These are phyloP conservation scores for Pangasius djambal DNA, from an alignment of 2,797 vertebrate genomes.

Conservation along the genomic window DNA sequence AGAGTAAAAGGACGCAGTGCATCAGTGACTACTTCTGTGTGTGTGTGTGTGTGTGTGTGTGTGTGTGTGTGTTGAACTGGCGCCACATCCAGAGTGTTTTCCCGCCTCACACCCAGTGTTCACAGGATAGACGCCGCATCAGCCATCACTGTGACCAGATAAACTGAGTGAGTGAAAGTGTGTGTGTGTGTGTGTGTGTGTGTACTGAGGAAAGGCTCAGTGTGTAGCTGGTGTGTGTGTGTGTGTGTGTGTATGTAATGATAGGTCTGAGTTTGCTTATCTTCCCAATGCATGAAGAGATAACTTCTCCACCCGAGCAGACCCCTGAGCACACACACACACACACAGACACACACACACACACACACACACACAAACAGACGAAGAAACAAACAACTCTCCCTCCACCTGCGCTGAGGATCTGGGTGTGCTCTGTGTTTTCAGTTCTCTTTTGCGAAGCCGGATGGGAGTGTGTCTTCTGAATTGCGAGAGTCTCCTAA, in stretches of 20 bases:
- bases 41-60: background rate
- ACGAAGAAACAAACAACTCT: background rate
- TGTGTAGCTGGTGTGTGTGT: conserved; percentile 17
- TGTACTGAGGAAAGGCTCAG: background rate
- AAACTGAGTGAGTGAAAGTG: background rate
- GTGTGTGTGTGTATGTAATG: conserved; percentile 51
- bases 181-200: conserved; percentile 22
- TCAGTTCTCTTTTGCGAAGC: conserved; percentile 5
- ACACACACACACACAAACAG: conserved; percentile 9
- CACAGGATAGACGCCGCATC: background rate
- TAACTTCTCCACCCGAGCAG: conserved; percentile 35
- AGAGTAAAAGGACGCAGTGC: too few relatives aligned
- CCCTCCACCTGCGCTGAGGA: background rate
- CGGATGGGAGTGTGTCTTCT: conserved; percentile 23
- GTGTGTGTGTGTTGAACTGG: background rate
- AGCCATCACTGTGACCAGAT: background rate
- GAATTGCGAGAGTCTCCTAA: background rate
- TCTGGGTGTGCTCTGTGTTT: background rate
- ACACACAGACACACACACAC: conserved; percentile 8
- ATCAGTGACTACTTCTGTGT: background rate
- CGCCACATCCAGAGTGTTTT: background rate
- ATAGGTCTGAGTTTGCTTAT: conserved; percentile 74
- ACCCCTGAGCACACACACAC: conserved; percentile 1
- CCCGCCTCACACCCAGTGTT: background rate
- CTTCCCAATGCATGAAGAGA: conserved; percentile 64